Evolutionary conservation across 2,797 vertebrate species (phyloP).

Genomic region (Triplophysa bombifrons): DNA sequence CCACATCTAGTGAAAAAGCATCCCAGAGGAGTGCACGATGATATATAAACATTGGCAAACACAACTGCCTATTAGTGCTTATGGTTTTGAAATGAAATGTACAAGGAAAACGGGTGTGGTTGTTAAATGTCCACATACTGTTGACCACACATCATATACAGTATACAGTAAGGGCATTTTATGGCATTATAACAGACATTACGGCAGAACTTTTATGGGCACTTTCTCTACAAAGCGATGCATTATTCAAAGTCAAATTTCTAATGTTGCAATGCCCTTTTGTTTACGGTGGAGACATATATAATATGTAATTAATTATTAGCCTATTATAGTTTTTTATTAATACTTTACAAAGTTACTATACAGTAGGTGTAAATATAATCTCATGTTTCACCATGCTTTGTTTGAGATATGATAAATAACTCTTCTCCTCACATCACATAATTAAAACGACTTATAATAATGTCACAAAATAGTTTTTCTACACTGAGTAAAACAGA

Average conservation of each 20-base stretch:
- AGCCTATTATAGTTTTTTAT: no score
- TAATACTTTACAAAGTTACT: no score
- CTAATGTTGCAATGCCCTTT: no score
- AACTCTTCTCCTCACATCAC: no score
- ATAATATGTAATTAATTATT: no score
- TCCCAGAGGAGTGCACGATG: neutral
- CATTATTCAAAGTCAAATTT: neutral
- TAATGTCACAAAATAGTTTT: neutral
- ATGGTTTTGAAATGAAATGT: neutral
- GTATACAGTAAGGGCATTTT: neutral
- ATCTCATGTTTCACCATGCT: no score
- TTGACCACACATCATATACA: neutral
- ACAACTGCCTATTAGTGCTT: neutral
- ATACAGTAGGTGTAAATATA: no score
- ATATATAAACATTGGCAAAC: neutral
- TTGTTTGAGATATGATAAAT: no score
- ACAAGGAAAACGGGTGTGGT: neutral
- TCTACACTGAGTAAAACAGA: neutral
- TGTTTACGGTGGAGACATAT: no score
- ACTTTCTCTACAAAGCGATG: slow-evolving; percentile 2
- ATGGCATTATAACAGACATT: neutral
- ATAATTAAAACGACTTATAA: no score
- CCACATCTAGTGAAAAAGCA: neutral
- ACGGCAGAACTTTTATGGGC: slow-evolving; percentile 6
- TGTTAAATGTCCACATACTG: neutral